These are phyloP conservation scores for Rhimphoctona megacephalus DNA, from an alignment of 2,888 invertebrate species.

Conservation along the genomic window DNA sequence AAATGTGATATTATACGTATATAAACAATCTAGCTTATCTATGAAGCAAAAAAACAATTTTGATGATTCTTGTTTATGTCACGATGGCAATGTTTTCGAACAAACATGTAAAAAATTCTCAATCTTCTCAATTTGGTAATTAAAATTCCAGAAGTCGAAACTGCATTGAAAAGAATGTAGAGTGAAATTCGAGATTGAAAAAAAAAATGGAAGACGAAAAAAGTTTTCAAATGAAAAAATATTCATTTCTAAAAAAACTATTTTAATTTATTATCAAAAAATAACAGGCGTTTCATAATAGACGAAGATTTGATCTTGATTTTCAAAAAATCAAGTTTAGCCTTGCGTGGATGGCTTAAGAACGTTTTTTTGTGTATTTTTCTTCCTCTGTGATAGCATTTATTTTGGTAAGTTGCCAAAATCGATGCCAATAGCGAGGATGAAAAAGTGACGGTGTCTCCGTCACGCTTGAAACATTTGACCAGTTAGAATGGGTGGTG, in stretches of 20 bases:
- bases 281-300: slow-evolving; percentile 58
- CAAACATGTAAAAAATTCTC: too few species aligned
- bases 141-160: not conserved
- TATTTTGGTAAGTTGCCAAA: slow-evolving; percentile 45
- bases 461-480: slow-evolving; percentile 13
- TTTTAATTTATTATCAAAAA: slow-evolving; percentile 31
- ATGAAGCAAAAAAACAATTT: too few species aligned
- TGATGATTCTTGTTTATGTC: too few species aligned
- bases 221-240: not conserved
- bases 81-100: too few species aligned
- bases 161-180: not conserved
- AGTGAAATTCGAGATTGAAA: not conserved
- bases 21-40: too few species aligned
- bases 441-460: slow-evolving; percentile 31
- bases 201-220: not conserved
- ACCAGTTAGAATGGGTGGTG: slow-evolving; percentile 14
- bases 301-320: too few species aligned
- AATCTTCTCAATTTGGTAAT: not conserved
- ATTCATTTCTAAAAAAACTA: not conserved
- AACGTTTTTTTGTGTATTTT: slow-evolving; percentile 7
- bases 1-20: not conserved
- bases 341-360: not conserved
- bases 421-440: slow-evolving; percentile 45
- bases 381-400: slow-evolving; percentile 1
- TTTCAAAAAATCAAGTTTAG: slow-evolving; percentile 34